Percentiles rank a stretch among this genome's conserved stretches.
Evolutionary conservation across 1,140 invertebrate genomes (phyloP).

Genomic region (Cydia fagiglandana): DNA sequence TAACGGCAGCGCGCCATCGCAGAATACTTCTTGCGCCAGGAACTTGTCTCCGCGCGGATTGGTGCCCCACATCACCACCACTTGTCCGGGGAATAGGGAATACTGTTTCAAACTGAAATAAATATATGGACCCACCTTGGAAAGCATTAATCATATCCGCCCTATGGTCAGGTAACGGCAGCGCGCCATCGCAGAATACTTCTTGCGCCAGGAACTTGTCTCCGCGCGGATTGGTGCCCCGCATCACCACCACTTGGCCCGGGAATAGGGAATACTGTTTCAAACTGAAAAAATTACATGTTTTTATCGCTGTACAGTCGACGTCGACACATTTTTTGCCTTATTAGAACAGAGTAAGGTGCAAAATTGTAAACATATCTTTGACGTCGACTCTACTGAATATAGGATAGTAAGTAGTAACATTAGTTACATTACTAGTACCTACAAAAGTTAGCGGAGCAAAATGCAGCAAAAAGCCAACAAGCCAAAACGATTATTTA

Average conservation of each 20-base stretch:
- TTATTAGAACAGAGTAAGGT: too few relatives aligned
- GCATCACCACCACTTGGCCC: constrained; percentile 89
- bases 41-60: constrained; percentile 86
- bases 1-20: constrained; percentile 69
- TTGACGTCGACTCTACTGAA: too few relatives aligned
- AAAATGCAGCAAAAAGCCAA: too few relatives aligned
- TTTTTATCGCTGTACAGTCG: too few relatives aligned
- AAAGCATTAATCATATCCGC: constrained; percentile 58
- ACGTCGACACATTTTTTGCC: too few relatives aligned
- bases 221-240: constrained; percentile 85
- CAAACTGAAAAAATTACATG: constrained; percentile 77
- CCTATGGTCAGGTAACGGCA: constrained; percentile 54
- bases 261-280: constrained; percentile 89
- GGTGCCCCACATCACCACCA: constrained; percentile 86
- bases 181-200: constrained; percentile 79
- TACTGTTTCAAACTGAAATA: constrained; percentile 83
- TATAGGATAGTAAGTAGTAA: too few relatives aligned
- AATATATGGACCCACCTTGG: constrained; percentile 50
- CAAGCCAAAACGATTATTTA: too few relatives aligned
- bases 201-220: constrained; percentile 84
- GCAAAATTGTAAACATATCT: too few relatives aligned
- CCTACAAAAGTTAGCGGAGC: too few relatives aligned
- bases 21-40: constrained; percentile 83
- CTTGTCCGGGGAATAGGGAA: constrained; percentile 92
- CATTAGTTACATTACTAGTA: too few relatives aligned